These are phyloP conservation scores for Tiliqua scincoides DNA, from an alignment of 2,113 vertebrate genomes.

Conservation along the genomic window DNA sequence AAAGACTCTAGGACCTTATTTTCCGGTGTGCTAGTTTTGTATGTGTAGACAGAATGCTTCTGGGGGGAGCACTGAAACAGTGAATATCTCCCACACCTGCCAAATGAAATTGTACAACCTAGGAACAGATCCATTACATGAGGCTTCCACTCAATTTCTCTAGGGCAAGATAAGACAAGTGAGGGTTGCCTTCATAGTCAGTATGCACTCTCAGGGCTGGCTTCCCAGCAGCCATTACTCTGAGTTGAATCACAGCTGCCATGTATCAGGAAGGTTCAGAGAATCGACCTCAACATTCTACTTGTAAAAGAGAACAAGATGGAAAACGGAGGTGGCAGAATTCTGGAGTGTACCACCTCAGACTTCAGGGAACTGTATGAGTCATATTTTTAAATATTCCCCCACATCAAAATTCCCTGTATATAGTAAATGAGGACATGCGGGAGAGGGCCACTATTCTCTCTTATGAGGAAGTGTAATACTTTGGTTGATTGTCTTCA, in stretches of 20 bases:
- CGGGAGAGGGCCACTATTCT: neutral
- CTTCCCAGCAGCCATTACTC: too few relatives aligned
- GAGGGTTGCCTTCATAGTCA: neutral
- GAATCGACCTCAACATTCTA: too few relatives aligned
- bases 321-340: neutral
- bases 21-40: neutral
- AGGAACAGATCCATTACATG: neutral
- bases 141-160: neutral
- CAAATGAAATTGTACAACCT: neutral
- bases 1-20: neutral
- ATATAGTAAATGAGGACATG: neutral
- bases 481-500: too few relatives aligned
- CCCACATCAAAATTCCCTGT: neutral
- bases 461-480: neutral
- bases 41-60: too few relatives aligned
- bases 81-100: neutral
- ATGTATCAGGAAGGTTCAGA: too few relatives aligned
- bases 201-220: too few relatives aligned
- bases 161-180: neutral
- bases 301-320: neutral
- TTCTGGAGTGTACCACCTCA: neutral
- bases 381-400: neutral
- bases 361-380: neutral
- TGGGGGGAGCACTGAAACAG: neutral
- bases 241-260: too few relatives aligned